Base-by-base conservation (phyloP, 2,113 vertebrate species). In the crab-eating macaque (Macaca fascicularis) region DNA sequence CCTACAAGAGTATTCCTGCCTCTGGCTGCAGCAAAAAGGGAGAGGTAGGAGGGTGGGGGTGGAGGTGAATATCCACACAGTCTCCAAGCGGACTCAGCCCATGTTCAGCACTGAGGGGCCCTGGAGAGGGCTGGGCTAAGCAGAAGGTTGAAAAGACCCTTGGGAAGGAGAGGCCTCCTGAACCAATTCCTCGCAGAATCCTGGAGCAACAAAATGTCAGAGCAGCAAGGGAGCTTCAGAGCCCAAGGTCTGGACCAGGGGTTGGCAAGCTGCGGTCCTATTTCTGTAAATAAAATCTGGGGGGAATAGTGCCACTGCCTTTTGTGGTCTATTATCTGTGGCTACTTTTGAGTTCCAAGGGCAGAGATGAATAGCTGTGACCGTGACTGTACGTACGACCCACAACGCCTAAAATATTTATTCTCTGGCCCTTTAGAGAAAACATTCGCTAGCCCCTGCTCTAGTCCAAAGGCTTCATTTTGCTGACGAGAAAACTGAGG, bases 391-490 rank as follows among this genome's bases (percentile, higher is more conserved):
- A 6, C 20, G 10, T 5, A 6, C 14, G 19, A 80, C 5, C 64
- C 14, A 23, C 5, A 22, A 22, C 52, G 8, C 45, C 64, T 45
- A 52, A 83, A 48, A 72, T 1, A 32, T 8, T 50, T 40, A 32
- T 23, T 27, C 5, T 6, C 13, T n/a, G 50, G 40, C 7, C 45
- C 84, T 85, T 80, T 9, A 12, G 8, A 35, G 43, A 55, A 64
- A 25, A 40, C 14, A 8, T 12, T n/a, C 5, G 1, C 27, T 14
- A 5, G 12, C 6, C 45, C 10, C 43, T n/a, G 8, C 25, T n/a
- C 27, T 55, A n/a, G 48, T 59, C n/a, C 19, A n/a, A 5, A 2
- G 4, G 35, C n/a, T 59, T 52, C 27, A 9, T 64, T 43, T 75
- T 38, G 25, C 48, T 27, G 40, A 85, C 30, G 4, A 52, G n/a